Percentiles rank a stretch among this genome's conserved stretches.
phyloP scores from a whole-genome alignment of 2,113 vertebrate species.

The Gulo gulo region DNA sequence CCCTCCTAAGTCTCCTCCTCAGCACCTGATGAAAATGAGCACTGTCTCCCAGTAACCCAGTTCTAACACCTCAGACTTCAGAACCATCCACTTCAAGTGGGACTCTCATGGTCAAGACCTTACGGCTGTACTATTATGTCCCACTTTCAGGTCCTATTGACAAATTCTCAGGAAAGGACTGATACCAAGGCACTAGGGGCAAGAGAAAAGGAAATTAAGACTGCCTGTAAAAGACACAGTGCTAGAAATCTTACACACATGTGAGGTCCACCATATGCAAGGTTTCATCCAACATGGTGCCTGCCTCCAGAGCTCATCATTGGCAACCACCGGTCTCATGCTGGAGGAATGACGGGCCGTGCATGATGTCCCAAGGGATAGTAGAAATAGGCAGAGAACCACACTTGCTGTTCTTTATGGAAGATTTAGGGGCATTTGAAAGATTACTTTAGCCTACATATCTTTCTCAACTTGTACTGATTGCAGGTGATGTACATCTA shows the following conservation, averaged over 20 bases:
- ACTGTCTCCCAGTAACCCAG: background rate
- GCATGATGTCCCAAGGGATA: background rate
- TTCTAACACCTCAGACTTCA: background rate
- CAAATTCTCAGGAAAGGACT: background rate
- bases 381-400: background rate
- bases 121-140: background rate
- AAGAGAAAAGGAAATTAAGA: background rate
- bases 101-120: background rate
- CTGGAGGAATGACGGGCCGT: rapidly evolving
- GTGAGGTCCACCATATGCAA: background rate
- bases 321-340: background rate
- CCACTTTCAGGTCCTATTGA: background rate
- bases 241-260: rapidly evolving
- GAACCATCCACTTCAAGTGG: background rate
- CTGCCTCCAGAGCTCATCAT: background rate
- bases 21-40: background rate
- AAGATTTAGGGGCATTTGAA: background rate
- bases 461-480: background rate
- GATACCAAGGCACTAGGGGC: background rate
- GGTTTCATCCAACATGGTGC: background rate
- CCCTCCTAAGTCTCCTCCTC: background rate
- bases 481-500: background rate
- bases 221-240: background rate
- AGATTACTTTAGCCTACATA: background rate
- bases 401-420: background rate